Conservation (phyloP, 2,888 invertebrate genomes). For the Leptinotarsa peninsularis region DNA sequence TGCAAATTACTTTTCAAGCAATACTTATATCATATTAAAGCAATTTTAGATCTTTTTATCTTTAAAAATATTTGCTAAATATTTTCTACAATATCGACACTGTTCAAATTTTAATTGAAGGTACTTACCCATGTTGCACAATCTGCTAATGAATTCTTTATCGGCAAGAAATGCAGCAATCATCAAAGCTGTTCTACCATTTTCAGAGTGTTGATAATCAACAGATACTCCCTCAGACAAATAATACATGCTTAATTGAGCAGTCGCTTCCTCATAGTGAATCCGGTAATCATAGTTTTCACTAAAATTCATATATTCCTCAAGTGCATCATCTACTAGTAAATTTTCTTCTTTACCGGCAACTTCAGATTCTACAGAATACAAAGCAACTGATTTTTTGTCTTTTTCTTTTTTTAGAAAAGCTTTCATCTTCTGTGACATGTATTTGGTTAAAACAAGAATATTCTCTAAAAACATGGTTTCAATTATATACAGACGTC, state of each 20-base stretch:
- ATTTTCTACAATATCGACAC: no score
- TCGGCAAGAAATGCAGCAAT: constrained; percentile 81
- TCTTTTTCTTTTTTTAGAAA: constrained; percentile 56
- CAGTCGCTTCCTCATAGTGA: constrained; percentile 52
- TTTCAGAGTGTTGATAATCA: constrained; percentile 76
- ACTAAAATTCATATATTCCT: constrained; percentile 64
- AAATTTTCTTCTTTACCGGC: constrained; percentile 34
- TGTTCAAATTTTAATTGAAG: neutral
- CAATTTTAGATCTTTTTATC: no score
- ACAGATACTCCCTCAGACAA: constrained; percentile 82
- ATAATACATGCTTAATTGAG: constrained; percentile 77
- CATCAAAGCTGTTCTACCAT: constrained; percentile 80
- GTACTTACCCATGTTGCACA: constrained; percentile 75
- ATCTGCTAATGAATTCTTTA: constrained; percentile 74
- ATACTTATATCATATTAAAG: no score
- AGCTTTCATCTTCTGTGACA: constrained; percentile 47
- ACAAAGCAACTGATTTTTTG: constrained; percentile 51
- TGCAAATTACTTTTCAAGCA: no score
- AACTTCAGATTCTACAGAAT: constrained; percentile 29
- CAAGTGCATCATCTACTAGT: constrained; percentile 47
- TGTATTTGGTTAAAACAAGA: constrained; percentile 72
- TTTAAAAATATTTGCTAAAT: no score
- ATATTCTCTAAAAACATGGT: constrained; percentile 86
- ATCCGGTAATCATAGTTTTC: constrained; percentile 50
- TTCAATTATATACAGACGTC: constrained; percentile 80